Base-by-base conservation (phyloP, 2,797 vertebrate species). In the Darevskia mixta region DNA sequence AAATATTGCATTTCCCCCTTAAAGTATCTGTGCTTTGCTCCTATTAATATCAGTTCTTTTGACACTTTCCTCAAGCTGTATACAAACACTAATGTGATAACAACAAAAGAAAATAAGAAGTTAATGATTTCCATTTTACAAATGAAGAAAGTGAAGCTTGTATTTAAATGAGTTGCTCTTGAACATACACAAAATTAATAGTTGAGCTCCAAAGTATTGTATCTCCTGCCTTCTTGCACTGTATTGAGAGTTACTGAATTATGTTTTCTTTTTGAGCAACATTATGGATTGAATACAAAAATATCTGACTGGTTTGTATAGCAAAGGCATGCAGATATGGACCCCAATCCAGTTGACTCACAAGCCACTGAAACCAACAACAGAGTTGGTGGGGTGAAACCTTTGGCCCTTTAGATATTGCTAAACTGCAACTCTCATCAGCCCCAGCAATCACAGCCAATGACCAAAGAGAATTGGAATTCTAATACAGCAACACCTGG, bases 81-180 rank as follows among this genome's bases (percentile, higher is more conserved):
- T 25, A 86, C 5, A 77, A 66, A 66, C 41, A 86, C 41, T 66
- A 66, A 77, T 77, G 58, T 45, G n/a, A 13, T 49, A 49, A 67
- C 58, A 86, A 78, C 58, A 43, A 8, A 66, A 58, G 6, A 27
- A 73, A 84, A 76, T 41, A 76, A 67, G 18, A 41, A 78, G 61
- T 3, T 66, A 86, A 67, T 78, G 58, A 32, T 86, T 66, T 78
- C 61, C 29, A 86, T 32, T 41, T 78, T 67, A 67, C 84, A 78
- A 78, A 78, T 67, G 41, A 78, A 85, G 71, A 85, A 76, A 78
- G 58, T 66, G 73, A 85, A 77, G 35, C 58, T 27, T 64, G 7
- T 77, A 76, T 61, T 77, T 45, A 85, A 67, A 67, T 67, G 29
- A 67, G 69, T 45, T 86, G 58, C 41, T 67, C 75, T 78, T 29